These are phyloP conservation scores for Phocoena phocoena DNA, from an alignment of 2,113 vertebrate species.

Conservation along the genomic window DNA sequence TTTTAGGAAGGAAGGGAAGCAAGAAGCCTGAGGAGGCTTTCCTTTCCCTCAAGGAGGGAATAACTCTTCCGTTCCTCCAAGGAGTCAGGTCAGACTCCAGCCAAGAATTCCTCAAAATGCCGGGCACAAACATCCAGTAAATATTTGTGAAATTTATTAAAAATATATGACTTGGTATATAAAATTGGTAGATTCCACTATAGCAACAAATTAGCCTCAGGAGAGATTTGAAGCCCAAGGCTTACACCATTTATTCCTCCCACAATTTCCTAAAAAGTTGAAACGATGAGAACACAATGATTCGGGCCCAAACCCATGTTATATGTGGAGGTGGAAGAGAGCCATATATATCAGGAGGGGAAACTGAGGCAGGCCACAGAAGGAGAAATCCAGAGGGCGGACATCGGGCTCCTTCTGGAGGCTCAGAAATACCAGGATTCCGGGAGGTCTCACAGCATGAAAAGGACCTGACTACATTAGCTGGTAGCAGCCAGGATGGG, in stretches of 20 bases:
- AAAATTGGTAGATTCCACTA: background rate
- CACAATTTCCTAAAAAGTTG: background rate
- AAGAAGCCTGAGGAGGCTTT: background rate
- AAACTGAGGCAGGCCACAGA: slow-evolving; percentile 50
- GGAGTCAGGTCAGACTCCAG: background rate
- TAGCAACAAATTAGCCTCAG: background rate
- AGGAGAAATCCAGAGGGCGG: background rate
- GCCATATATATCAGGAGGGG: background rate
- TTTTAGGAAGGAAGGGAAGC: background rate
- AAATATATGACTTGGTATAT: background rate
- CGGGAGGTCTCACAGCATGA: slow-evolving; percentile 41
- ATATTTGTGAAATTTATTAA: background rate
- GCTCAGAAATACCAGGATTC: slow-evolving; percentile 69
- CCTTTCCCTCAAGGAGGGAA: background rate
- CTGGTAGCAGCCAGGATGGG: background rate
- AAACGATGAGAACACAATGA: slow-evolving; percentile 55
- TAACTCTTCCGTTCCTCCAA: background rate
- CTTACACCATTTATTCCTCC: background rate
- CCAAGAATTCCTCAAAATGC: background rate
- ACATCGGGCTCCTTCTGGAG: background rate
- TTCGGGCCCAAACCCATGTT: slow-evolving; percentile 52
- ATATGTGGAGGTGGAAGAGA: slow-evolving; percentile 36
- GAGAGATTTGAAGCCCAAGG: background rate
- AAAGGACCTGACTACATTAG: background rate
- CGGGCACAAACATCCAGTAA: background rate